A percentile compares a stretch with the other conserved stretches of the same genome.
These are phyloP conservation scores for Acanthurus leucopareius DNA, from an alignment of 2,797 vertebrate genomes.

Conservation along the genomic window DNA sequence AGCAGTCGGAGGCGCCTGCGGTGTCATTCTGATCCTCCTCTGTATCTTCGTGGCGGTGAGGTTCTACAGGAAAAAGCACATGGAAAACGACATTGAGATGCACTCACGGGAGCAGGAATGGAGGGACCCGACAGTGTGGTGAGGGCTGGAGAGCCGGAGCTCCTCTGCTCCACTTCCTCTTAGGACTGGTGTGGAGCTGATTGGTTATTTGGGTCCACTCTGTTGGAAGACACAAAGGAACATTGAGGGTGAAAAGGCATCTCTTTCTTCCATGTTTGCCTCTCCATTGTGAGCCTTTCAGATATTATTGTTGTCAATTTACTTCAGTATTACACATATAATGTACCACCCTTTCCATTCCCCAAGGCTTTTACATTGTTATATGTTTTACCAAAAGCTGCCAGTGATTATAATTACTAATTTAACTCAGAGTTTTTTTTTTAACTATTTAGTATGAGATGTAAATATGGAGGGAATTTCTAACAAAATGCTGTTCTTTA, in stretches of 20 bases:
- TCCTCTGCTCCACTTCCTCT: constrained; percentile 43
- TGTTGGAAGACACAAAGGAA: constrained; percentile 52
- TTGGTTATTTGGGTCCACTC: constrained; percentile 53
- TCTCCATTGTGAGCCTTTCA: constrained; percentile 38
- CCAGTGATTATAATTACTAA: constrained; percentile 18
- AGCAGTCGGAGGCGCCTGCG: constrained; percentile 87
- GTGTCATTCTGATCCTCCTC: constrained; percentile 87
- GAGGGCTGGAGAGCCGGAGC: constrained; percentile 59
- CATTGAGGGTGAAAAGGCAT: constrained; percentile 1
- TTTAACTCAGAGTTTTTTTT: constrained; percentile 5
- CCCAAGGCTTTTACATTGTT: constrained; percentile 27
- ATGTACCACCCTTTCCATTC: background rate
- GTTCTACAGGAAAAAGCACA: constrained; percentile 65
- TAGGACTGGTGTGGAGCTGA: constrained; percentile 48
- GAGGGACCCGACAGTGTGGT: constrained; percentile 75
- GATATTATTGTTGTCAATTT: constrained; percentile 27
- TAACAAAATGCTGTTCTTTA: constrained; percentile 24
- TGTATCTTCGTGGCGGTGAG: constrained; percentile 77
- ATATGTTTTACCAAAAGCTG: constrained; percentile 36
- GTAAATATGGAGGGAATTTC: constrained; percentile 58
- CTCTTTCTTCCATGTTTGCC: constrained; percentile 61
- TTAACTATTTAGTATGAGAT: constrained; percentile 25
- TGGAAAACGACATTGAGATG: constrained; percentile 59
- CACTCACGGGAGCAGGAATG: background rate
- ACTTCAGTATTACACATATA: constrained; percentile 48